Conservation (phyloP, 2,888 invertebrate genomes). For the Punctoribates punctum region DNA sequence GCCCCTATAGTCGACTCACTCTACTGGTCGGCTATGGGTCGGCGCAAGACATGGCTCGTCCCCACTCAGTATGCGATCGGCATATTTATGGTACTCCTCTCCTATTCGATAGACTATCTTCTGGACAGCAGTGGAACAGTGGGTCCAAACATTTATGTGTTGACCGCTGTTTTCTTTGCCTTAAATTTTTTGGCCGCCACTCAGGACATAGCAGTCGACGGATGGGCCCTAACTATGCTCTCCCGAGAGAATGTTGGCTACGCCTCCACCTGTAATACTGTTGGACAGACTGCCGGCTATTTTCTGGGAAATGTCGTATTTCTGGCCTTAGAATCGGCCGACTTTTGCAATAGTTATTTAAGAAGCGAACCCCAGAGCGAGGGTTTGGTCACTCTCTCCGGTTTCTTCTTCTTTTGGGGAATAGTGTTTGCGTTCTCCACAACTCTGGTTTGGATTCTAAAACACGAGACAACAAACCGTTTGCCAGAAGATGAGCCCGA, state of each 20-base stretch:
- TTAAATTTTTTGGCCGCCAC: conserved; percentile 96
- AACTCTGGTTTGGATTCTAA: conserved; percentile 80
- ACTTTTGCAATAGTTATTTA: conserved; percentile 91
- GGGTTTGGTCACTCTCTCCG: conserved; percentile 63
- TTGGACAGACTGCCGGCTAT: conserved; percentile 96
- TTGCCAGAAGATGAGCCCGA: conserved; percentile 54
- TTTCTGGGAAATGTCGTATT: conserved; percentile 95
- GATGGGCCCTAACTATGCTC: conserved; percentile 98
- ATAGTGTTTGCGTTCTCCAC: conserved; percentile 84
- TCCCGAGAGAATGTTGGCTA: conserved; percentile 92
- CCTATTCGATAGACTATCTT: conserved; percentile 70
- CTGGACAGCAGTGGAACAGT: conserved; percentile 62
- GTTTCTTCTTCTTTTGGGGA: conserved; percentile 94
- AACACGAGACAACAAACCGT: conserved; percentile 63
- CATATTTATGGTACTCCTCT: conserved; percentile 80
- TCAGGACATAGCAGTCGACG: conserved; percentile 99
- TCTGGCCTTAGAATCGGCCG: conserved; percentile 88
- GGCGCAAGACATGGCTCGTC: conserved; percentile 83
- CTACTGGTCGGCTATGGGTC: conserved; percentile 71
- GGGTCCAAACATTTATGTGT: conserved; percentile 67
- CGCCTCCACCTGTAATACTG: conserved; percentile 97
- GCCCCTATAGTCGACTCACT: conserved; percentile 95
- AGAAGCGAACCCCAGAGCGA: conserved; percentile 65
- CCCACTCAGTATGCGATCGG: conserved; percentile 88
- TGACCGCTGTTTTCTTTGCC: conserved; percentile 81